These are phyloP conservation scores for Montipora efflorescens DNA, from an alignment of 64 coral and sea anemone species.

Conservation along the genomic window DNA sequence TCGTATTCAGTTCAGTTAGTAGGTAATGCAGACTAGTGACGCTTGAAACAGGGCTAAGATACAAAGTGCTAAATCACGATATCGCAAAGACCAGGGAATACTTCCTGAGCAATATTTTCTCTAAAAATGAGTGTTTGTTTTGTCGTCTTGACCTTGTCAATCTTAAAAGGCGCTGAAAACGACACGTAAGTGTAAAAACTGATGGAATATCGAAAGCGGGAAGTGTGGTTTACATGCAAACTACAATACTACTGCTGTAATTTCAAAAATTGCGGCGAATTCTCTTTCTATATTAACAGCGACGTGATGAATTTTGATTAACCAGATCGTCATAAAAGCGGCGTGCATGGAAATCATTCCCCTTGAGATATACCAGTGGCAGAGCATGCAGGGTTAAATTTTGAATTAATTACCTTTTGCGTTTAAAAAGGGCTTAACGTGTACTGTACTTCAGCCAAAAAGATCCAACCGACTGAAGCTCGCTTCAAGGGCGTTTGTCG, in stretches of 20 bases:
- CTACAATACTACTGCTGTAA: background rate
- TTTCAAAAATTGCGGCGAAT: background rate
- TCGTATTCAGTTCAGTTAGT: no score
- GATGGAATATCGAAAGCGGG: background rate
- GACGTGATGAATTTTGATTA: conserved; percentile 31
- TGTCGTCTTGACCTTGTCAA: background rate
- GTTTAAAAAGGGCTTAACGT: background rate
- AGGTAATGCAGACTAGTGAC: no score
- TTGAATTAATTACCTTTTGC: background rate
- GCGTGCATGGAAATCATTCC: background rate
- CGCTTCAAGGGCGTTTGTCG: background rate
- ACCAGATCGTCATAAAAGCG: background rate
- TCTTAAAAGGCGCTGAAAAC: background rate
- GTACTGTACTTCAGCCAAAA: no score
- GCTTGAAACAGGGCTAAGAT: no score
- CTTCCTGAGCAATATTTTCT: background rate
- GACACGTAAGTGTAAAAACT: background rate
- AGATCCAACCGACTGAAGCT: background rate
- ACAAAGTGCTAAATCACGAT: background rate
- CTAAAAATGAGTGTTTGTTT: background rate
- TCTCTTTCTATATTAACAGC: background rate
- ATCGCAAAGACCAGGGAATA: background rate
- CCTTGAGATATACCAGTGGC: background rate
- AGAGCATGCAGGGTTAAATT: background rate
- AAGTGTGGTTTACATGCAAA: no score